Evolutionary conservation across 1,140 invertebrate genomes (phyloP), one percentile per base, ranked within the genome.

Genomic region (Plodia interpunctella): DNA sequence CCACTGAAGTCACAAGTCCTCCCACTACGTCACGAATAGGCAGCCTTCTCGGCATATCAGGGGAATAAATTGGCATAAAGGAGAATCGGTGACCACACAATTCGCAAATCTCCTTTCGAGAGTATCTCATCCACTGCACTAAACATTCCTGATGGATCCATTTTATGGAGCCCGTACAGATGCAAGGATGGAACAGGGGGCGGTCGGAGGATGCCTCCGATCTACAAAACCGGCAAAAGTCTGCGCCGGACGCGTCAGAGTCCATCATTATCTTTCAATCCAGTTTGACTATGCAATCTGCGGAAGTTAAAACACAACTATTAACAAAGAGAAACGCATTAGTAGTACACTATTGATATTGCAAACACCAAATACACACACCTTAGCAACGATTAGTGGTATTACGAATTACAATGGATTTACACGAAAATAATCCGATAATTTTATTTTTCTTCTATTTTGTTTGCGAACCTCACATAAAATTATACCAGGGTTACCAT

Each of bases 161-260:
- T 91, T 99, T 99, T 63, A 99, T 99, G 65, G 97, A 98, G 49
- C 98, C 98, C 10, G 98, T 99, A 86, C 98, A 99, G 55, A 99
- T 98, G 89, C 98, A 99, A 0, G 98, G 98, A 91, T 99, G 97
- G 84, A 98, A 99, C 3, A 99, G 90, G 0, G 96, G 97, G 67
- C 97, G 92, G 64, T 92, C 92, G 5, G 83, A 79, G 25, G 94
- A 91, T 35, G 95, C 97, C 83, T 99, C 98, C 65, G 96, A 98
- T 63, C 98, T 92, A 91, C 98, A 99, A 57, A 99, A 98, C 65
- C 98, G 94, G 90, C 98, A 99, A 77, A 99, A 99, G 90, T 98
- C 97, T 66, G 87, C 88, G 57, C 87, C 87, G 76, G 86, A 87
- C 78, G 70, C 72, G 59, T 89, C 86, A 51, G 83, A 83, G 60